Conservation (phyloP, 2,113 vertebrate genomes). For the Carollia perspicillata region DNA sequence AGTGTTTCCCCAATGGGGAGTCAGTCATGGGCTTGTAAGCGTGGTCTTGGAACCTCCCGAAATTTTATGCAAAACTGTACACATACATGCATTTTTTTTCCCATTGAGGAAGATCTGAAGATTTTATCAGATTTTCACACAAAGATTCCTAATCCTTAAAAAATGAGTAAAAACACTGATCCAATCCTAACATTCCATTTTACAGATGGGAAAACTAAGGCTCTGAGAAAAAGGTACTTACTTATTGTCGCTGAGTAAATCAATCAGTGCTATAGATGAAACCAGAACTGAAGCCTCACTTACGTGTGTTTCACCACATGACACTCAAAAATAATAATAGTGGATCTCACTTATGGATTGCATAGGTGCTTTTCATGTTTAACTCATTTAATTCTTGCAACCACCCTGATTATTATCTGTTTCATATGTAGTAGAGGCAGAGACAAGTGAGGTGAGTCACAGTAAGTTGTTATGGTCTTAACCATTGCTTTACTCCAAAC, state of each 20-base stretch:
- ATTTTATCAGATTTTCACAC: neutral
- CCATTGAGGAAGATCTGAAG: neutral
- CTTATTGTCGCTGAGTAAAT: neutral
- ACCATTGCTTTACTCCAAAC: neutral
- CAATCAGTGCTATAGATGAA: neutral
- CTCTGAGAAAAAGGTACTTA: neutral
- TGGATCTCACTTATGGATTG: neutral
- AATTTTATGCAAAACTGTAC: neutral
- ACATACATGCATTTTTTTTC: neutral
- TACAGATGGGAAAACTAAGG: too few species aligned
- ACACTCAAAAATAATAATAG: neutral
- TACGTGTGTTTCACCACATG: neutral
- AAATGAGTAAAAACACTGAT: neutral
- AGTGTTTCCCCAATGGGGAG: neutral
- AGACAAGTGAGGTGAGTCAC: neutral
- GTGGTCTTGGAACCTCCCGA: neutral
- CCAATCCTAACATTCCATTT: neutral
- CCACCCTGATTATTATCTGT: neutral
- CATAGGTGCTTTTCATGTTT: neutral
- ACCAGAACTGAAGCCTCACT: neutral
- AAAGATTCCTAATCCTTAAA: neutral
- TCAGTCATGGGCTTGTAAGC: neutral
- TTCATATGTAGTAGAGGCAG: neutral
- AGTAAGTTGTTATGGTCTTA: neutral
- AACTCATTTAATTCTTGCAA: neutral